Evolutionary conservation across 92 coral and sea anemone genomes (phyloP), one percentile per base, ranked within the genome.

Genomic region (Parazoanthus swiftii): DNA sequence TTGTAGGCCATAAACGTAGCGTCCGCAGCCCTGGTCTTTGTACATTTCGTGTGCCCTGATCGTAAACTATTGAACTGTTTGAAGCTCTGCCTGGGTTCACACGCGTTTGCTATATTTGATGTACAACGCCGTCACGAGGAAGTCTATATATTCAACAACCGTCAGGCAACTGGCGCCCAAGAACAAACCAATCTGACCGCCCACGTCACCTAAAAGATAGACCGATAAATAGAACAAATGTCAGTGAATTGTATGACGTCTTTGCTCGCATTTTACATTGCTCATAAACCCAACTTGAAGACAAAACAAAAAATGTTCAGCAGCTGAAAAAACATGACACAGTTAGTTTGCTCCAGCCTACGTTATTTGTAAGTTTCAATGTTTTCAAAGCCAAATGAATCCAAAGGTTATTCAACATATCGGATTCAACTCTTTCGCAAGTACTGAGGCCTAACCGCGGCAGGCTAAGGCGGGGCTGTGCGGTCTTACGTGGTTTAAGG

Each of bases 141-240:
- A 86, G 67, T 95, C 98, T 74, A 95, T 66, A 77, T 95, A 95
- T 46, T 95, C 98, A 20, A 93, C 94, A 25, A 95, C 39, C 8
- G 98, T 95, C 76, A 95, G 91, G 46, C 94, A 94, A 85, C 98
- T 95, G 81, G 94, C 94, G 36, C 98, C 98, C 18, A 95, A 92
- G 81, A 95, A 95, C 66, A 95, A 93, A 7, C 98, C 98, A 38
- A 95, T 95, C 89, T 95, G 98, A 29, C 98, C 98, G 33, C 98
- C 98, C 26, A 95, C 96, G 80, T 95, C 98, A 90, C 98, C 98
- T 95, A 74, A 16, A 58, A 58, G n/a, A 10, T 48, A 46, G 6
- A 48, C 11, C 51, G 51, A 48, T 48, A 48, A 48, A 48, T 23
- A 6, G 21, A 63, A 63, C 70, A 18, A 7, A 23, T 63, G 70